Evolutionary conservation across 2,888 invertebrate species (phyloP).

Genomic region (Eupithecia subumbrata): DNA sequence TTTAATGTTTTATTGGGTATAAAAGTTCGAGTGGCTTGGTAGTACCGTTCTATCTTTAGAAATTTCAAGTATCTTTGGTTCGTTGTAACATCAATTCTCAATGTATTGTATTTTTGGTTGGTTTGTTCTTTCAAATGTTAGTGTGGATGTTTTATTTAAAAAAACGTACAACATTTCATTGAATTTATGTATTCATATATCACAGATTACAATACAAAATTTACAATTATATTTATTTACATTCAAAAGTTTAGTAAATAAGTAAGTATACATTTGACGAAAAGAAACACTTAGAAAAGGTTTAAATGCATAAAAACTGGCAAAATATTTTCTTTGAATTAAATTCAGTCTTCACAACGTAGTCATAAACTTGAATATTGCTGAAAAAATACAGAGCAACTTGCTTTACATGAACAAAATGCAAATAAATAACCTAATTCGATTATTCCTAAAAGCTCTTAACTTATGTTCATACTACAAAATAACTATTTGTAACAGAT

Average conservation of each 20-base stretch:
- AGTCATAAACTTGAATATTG: constrained; percentile 12
- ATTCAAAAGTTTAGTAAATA: constrained; percentile 21
- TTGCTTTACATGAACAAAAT: background rate
- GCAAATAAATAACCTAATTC: background rate
- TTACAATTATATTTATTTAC: constrained; percentile 55
- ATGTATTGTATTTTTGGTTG: background rate
- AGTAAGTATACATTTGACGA: constrained; percentile 17
- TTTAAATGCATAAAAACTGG: constrained; percentile 54
- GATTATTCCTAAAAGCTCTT: constrained; percentile 5
- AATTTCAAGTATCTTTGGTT: constrained; percentile 1
- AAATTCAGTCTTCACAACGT: constrained; percentile 49
- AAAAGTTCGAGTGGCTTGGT: constrained; percentile 11
- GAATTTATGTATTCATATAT: constrained; percentile 59
- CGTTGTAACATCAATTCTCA: background rate
- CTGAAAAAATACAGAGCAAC: background rate
- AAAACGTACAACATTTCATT: constrained; percentile 7
- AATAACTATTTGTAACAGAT: background rate
- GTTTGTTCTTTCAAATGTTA: background rate
- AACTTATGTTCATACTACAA: background rate
- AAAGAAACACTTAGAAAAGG: constrained; percentile 30
- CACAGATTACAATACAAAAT: constrained; percentile 73
- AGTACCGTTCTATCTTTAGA: constrained; percentile 13
- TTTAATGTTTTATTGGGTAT: constrained; percentile 20
- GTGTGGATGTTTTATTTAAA: background rate
- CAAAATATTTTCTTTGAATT: constrained; percentile 42